phyloP scores from a whole-genome alignment of 1,140 invertebrate species.

The Formica exsecta region DNA sequence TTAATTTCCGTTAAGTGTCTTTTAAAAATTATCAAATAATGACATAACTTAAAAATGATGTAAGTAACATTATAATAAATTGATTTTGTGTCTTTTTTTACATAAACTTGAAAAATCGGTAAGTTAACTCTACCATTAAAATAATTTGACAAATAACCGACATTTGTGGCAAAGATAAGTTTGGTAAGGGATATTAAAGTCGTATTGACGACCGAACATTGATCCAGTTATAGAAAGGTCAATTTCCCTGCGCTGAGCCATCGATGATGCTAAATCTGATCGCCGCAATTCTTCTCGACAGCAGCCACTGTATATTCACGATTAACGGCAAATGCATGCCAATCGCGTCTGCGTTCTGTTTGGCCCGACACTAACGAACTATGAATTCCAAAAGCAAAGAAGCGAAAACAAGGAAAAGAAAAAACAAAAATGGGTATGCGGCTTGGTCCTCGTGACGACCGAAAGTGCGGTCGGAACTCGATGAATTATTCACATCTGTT shows the following conservation, averaged over 20 bases:
- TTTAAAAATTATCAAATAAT: background rate
- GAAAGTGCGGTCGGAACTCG: constrained; percentile 73
- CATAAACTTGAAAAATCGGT: background rate
- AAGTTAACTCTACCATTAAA: background rate
- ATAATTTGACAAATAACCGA: constrained; percentile 27
- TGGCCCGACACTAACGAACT: constrained; percentile 78
- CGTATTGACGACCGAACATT: background rate
- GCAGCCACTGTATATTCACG: constrained; percentile 39
- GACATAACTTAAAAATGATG: background rate
- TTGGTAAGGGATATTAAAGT: too few relatives aligned
- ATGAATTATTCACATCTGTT: constrained; percentile 81
- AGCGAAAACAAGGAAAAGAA: constrained; percentile 66
- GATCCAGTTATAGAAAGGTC: constrained; percentile 49
- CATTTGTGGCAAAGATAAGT: background rate
- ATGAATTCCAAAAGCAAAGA: constrained; percentile 79
- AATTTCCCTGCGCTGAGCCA: constrained; percentile 23
- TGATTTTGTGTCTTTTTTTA: background rate
- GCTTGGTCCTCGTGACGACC: constrained; percentile 55
- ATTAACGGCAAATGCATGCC: constrained; percentile 52
- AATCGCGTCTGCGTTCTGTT: constrained; percentile 66
- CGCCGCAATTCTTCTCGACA: constrained; percentile 35
- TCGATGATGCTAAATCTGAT: constrained; percentile 45
- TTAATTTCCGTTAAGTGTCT: background rate
- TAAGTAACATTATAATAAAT: too few relatives aligned
- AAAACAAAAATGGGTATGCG: constrained; percentile 27